phyloP scores from a whole-genome alignment of 2,888 invertebrate genomes.

The Lepidochitona cinerea region DNA sequence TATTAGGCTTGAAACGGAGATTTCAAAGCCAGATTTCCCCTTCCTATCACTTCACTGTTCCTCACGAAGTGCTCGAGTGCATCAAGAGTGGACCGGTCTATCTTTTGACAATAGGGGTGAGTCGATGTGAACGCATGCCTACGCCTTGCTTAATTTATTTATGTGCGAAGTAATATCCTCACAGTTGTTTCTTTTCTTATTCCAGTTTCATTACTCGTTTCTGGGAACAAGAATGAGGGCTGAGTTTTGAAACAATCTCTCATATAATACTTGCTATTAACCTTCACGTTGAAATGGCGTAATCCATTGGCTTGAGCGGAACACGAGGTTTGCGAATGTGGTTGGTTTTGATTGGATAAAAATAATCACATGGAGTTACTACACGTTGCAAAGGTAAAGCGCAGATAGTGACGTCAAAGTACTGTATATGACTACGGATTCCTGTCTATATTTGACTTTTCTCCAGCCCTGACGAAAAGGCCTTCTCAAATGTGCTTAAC shows the following conservation, averaged over 20 bases:
- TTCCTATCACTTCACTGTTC: conserved; percentile 9
- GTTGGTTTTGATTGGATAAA: neutral
- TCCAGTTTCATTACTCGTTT: too few relatives aligned
- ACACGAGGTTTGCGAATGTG: conserved; percentile 2
- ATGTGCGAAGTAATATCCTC: too few relatives aligned
- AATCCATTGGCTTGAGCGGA: neutral
- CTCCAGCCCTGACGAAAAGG: neutral
- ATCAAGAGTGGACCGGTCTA: neutral
- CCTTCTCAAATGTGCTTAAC: conserved; percentile 3
- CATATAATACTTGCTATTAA: too few relatives aligned
- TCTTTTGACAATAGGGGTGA: neutral
- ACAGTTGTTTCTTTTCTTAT: too few relatives aligned
- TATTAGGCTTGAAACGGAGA: conserved; percentile 38
- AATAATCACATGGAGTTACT: neutral
- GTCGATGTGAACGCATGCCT: too few relatives aligned
- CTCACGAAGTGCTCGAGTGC: neutral
- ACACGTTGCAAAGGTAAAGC: conserved; percentile 4
- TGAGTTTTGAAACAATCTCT: too few relatives aligned
- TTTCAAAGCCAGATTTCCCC: conserved; percentile 40
- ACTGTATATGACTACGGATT: neutral
- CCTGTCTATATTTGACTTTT: neutral
- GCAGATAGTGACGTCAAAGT: neutral
- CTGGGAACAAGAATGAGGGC: too few relatives aligned
- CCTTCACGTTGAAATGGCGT: neutral
- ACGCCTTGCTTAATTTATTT: too few relatives aligned